These are phyloP conservation scores for Tenebrosternarchus preto DNA, from an alignment of 2,113 vertebrate genomes.

Conservation along the genomic window DNA sequence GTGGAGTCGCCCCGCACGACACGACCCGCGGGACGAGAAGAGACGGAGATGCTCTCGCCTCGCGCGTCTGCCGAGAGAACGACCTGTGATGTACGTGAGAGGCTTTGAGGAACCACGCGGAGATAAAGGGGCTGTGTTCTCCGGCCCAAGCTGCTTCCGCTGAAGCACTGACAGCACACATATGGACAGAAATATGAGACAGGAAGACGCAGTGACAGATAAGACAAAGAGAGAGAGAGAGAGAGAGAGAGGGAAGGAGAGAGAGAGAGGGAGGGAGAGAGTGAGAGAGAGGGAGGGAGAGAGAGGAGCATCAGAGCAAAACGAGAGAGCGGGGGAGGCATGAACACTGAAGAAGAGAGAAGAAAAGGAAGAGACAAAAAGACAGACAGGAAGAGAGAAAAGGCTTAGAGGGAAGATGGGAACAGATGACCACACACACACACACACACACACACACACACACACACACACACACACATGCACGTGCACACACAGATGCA, in stretches of 20 bases:
- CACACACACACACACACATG: constrained; percentile 20
- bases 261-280: constrained; percentile 17
- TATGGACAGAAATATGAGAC: constrained; percentile 42
- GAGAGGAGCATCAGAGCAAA: neutral
- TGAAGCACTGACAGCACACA: constrained; percentile 43
- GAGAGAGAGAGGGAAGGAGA: neutral
- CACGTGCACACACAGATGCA: constrained; percentile 4
- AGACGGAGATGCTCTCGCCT: too few species aligned
- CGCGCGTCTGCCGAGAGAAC: constrained; percentile 12
- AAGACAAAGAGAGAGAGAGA: neutral
- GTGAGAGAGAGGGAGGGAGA: constrained; percentile 19
- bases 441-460: constrained; percentile 32
- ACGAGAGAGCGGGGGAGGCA: too few species aligned
- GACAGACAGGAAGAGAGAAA: constrained; percentile 3
- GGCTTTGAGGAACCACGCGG: constrained; percentile 5
- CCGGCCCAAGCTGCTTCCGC: too few species aligned
- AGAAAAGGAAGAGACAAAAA: constrained; percentile 29
- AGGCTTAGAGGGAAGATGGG: neutral
- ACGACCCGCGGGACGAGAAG: too few species aligned
- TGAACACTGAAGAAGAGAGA: neutral
- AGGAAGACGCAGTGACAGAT: constrained; percentile 48
- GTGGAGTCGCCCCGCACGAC: too few species aligned
- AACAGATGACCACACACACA: constrained; percentile 38
- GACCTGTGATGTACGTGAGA: neutral
- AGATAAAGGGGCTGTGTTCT: too few species aligned